phyloP scores from a whole-genome alignment of 2,113 vertebrate genomes.

The Coturnix japonica region DNA sequence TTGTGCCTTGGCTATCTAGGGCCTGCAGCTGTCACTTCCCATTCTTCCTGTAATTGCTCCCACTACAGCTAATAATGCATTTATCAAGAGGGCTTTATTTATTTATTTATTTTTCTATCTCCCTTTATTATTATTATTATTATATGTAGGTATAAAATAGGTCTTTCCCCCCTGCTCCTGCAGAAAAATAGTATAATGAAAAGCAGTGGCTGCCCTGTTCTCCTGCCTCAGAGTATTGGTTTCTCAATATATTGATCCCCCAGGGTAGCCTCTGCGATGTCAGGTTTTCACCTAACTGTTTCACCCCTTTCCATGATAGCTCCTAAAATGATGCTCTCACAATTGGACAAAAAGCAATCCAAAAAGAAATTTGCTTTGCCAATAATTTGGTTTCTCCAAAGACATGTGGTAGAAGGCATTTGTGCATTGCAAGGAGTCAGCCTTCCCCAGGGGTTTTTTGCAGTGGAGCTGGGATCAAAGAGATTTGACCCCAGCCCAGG shows the following conservation, averaged over 20 bases:
- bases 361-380: slow-evolving; percentile 64
- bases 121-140: slow-evolving; percentile 52
- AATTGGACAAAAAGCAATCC: slow-evolving; percentile 53
- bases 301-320: slow-evolving; percentile 4
- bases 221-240: slow-evolving; percentile 10
- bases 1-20: slow-evolving; percentile 73
- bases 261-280: not conserved
- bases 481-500: not conserved
- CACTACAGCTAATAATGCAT: slow-evolving; percentile 69
- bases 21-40: slow-evolving; percentile 71
- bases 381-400: slow-evolving; percentile 18
- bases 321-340: slow-evolving; percentile 32
- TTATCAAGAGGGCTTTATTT: slow-evolving; percentile 53
- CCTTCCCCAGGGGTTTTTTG: rapidly evolving
- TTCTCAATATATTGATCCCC: slow-evolving; percentile 16
- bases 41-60: slow-evolving; percentile 75
- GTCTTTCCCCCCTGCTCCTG: not conserved
- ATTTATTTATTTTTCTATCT: slow-evolving; percentile 58
- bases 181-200: slow-evolving; percentile 26
- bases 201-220: not conserved
- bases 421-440: not conserved
- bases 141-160: slow-evolving; percentile 31
- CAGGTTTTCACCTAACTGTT: not conserved
- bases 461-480: not conserved
- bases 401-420: not conserved